Percentiles rank a stretch among this genome's conserved stretches.
Evolutionary conservation across 1,140 invertebrate species (phyloP).

Genomic region (Steinernema feltiae): DNA sequence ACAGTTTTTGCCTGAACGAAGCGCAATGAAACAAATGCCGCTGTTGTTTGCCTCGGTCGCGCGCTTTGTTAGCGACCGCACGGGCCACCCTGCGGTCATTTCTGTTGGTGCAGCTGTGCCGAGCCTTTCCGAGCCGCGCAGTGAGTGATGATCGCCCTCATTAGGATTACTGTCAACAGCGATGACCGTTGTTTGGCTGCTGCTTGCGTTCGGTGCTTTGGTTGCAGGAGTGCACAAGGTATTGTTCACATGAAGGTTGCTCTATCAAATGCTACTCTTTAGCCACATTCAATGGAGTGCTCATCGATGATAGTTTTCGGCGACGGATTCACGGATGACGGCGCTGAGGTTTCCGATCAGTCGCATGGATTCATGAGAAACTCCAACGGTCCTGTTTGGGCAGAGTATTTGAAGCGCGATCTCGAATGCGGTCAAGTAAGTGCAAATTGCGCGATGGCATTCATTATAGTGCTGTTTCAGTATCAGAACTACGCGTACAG

Average conservation of each 20-base stretch:
- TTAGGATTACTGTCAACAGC: not conserved
- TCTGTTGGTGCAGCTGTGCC: not conserved
- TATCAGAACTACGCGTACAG: constrained; percentile 40
- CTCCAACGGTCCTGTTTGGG: constrained; percentile 40
- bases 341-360: constrained; percentile 25
- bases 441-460: too few relatives aligned
- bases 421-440: constrained; percentile 31
- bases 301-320: constrained; percentile 31
- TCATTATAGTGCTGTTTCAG: too few relatives aligned
- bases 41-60: not conserved
- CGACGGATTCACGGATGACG: constrained; percentile 37
- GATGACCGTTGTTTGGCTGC: not conserved
- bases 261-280: not conserved
- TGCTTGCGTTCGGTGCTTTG: not conserved
- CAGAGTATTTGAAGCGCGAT: constrained; percentile 34
- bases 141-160: not conserved
- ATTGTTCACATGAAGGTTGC: not conserved
- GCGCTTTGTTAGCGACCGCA: not conserved
- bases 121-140: not conserved
- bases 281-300: constrained; percentile 15
- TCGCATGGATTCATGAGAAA: constrained; percentile 35
- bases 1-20: not conserved
- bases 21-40: not conserved
- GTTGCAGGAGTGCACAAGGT: not conserved
- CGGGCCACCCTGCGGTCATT: not conserved